Percentiles rank a stretch among this genome's conserved stretches.
Conservation (phyloP, 2,888 invertebrate species). For the Gandaritis pyraliata region DNA sequence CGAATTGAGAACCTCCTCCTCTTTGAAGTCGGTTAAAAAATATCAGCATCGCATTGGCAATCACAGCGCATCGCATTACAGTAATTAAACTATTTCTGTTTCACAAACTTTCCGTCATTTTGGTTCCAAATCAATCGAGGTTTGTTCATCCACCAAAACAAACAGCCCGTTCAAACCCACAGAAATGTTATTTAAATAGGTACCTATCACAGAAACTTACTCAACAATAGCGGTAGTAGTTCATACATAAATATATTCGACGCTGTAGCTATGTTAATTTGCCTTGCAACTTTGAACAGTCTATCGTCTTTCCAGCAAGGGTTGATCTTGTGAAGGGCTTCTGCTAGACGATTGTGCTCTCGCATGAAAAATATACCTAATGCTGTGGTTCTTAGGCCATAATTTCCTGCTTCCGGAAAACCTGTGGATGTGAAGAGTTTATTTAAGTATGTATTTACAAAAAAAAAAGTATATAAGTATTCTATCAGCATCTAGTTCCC, state of each 20-base stretch:
- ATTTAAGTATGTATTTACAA: too few species aligned
- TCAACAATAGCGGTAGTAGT: conserved; percentile 62
- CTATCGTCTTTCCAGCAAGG: conserved; percentile 74
- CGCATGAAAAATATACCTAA: conserved; percentile 68
- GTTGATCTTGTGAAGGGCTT: conserved; percentile 57
- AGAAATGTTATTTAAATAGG: not conserved
- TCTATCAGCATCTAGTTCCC: too few species aligned
- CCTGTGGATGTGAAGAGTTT: conserved; percentile 42
- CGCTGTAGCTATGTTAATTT: conserved; percentile 68
- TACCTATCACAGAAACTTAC: conserved; percentile 52
- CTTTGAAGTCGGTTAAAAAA: too few species aligned
- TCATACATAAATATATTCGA: conserved; percentile 69
- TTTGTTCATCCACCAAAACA: too few species aligned
- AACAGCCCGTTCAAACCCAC: too few species aligned
- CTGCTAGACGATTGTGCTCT: conserved; percentile 71
- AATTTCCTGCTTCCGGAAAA: conserved; percentile 62
- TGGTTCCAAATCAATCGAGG: too few species aligned
- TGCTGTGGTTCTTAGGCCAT: conserved; percentile 62
- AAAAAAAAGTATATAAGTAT: too few species aligned
- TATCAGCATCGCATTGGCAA: too few species aligned
- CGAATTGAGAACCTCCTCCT: too few species aligned
- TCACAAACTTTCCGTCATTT: too few species aligned
- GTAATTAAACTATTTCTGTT: too few species aligned
- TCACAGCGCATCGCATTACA: too few species aligned
- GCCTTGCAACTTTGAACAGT: conserved; percentile 67